Conservation (phyloP, 2,113 vertebrate genomes). For the Axis porcinus region DNA sequence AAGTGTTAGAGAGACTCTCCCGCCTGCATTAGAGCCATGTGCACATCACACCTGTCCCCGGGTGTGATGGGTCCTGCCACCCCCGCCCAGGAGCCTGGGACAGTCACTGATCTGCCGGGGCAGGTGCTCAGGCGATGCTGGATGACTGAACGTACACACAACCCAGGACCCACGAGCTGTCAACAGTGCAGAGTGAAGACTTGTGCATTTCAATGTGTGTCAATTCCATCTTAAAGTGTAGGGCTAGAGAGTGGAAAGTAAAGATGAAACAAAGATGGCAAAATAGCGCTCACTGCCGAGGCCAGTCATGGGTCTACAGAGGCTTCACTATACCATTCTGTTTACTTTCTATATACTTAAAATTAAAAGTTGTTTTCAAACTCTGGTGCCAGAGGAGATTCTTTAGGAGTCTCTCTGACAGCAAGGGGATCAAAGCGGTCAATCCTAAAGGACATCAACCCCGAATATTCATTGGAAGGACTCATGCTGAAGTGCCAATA, state of each 20-base stretch:
- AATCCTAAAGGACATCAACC: neutral
- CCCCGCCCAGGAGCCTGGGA: neutral
- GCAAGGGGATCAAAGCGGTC: neutral
- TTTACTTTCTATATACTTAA: neutral
- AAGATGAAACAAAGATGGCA: rapidly evolving
- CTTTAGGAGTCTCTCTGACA: neutral
- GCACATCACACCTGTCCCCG: neutral
- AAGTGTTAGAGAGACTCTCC: neutral
- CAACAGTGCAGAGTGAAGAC: neutral
- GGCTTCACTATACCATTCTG: neutral
- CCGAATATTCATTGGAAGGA: neutral
- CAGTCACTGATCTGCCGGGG: rapidly evolving
- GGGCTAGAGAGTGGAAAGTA: rapidly evolving
- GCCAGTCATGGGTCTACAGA: rapidly evolving
- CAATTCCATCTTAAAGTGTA: neutral
- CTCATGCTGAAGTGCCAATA: neutral
- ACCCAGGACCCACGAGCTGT: rapidly evolving
- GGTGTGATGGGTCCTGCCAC: neutral
- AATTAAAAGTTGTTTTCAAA: neutral
- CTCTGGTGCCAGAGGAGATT: neutral
- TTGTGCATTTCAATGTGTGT: rapidly evolving
- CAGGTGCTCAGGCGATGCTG: rapidly evolving
- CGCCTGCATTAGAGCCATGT: neutral
- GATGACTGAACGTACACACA: neutral
- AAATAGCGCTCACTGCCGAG: rapidly evolving